phyloP scores from a whole-genome alignment of 1,140 invertebrate genomes.

The Penaeus japonicus region DNA sequence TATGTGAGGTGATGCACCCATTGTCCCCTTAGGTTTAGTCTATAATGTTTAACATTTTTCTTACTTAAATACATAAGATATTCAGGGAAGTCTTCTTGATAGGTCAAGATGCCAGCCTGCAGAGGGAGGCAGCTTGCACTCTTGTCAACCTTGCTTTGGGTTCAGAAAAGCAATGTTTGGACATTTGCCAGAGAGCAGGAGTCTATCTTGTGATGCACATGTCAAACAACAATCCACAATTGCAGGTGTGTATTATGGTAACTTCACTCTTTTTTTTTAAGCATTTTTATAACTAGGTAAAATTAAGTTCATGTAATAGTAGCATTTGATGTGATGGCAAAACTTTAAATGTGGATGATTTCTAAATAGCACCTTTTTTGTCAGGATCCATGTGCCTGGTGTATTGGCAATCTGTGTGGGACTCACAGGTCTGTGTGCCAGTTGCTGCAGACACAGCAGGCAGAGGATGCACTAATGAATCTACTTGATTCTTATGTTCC shows the following conservation, averaged over 20 bases:
- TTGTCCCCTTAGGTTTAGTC: too few species aligned
- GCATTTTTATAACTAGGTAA: too few species aligned
- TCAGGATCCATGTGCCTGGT: constrained; percentile 41
- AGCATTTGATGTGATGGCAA: too few species aligned
- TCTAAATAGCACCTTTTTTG: neutral
- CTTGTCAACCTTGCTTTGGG: constrained; percentile 29
- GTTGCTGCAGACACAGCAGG: neutral
- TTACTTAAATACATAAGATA: too few species aligned
- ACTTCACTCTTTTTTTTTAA: too few species aligned
- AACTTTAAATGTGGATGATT: too few species aligned
- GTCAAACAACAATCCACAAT: constrained; percentile 17
- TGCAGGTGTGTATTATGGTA: constrained; percentile 15
- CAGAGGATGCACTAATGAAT: constrained; percentile 15
- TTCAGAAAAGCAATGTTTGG: constrained; percentile 18
- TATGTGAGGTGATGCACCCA: too few species aligned
- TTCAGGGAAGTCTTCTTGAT: too few species aligned
- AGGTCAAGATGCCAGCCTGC: constrained; percentile 24
- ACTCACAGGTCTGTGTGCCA: neutral
- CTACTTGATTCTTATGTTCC: neutral
- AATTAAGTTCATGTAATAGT: too few species aligned
- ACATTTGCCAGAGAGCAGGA: constrained; percentile 25
- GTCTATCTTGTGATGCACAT: constrained; percentile 26
- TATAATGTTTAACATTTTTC: too few species aligned
- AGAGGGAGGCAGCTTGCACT: constrained; percentile 31
- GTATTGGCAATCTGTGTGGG: constrained; percentile 38